Base-by-base conservation (phyloP, 1,140 invertebrate genomes). In the Coboldia fuscipes region DNA sequence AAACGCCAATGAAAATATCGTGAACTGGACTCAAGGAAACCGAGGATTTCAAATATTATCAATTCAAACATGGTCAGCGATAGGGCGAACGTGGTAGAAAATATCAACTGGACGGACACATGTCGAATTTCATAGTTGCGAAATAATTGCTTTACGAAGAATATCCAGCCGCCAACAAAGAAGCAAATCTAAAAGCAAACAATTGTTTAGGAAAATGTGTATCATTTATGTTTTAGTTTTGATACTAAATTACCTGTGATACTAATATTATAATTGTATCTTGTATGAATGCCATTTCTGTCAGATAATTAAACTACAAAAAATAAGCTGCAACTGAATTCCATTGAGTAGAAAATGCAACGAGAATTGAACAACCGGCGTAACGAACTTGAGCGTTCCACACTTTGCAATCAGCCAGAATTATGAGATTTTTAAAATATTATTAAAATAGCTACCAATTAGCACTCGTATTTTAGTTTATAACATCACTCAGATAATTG, bases 21-120 rank as follows among this genome's bases (percentile, higher is more conserved):
- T 17, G 90, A 97, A 56, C 88, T 94, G 53, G 54, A 68, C 50
- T 94, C 84, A 36, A 98, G 58, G 39, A 96, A 70, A 28, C 80
- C 92, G 33, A 97, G 61, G 49, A 99, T 99, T 66, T 99, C 96
- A 66, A 99, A 99, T 54, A 99, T 99, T 39, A 99, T 97, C 17
- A 99, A 63, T 56, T 99, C 94, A 62, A 98, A 99, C 86, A 99
- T 94, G 4, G 89, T 96, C 52, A 94, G 97, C 12, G 93, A 98
- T 3, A 99, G 58, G 4, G 94, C 80, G 57, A 99, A 94, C 26
- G 92, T 98, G 5, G 82, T 69, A 1, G 92, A 94, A 57, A 99
- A 99, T 46, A 97, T 88, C 3, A 97, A 58, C 52, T 97, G 85
- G 6, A 98, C 89, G 30, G 90, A 60, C 39, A 74, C 71, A 54